Base-by-base conservation (phyloP, 2,888 invertebrate genomes). In the Coelogynopora nodosa region DNA sequence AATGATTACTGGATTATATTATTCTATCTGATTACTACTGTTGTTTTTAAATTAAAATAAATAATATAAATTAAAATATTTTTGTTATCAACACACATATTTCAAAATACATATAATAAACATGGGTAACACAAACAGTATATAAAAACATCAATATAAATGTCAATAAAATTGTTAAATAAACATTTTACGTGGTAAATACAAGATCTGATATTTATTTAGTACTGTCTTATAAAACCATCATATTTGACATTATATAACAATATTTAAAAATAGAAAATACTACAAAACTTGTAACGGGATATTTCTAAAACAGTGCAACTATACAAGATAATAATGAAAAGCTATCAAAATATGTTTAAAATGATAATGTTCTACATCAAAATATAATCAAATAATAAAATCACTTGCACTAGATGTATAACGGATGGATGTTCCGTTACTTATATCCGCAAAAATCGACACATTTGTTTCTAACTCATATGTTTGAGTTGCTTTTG, bases 221-320 rank as follows among this genome's bases (percentile, higher is more conserved):
- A 74, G 2, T 74, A 74, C 74, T 74, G 27, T 74, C 74, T 74
- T 74, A 74, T 74, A 74, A 74, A 74, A 74, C 23, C 74, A 23
- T 13, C 10, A 74, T 13, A 74, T 13, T 13, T 13, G 23, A 74
- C 2, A 2, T 23, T 26, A 13, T 23, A 23, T 13, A 74, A 74
- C 74, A 74, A 74, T 74, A 74, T 74, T 74, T 74, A 13, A 74
- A 74, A 74, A 23, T 74, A 74, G 74, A 74, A 74, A 74, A 74
- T 74, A 74, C 74, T 74, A 74, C 23, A 74, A 74, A 74, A 74
- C 74, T 74, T 74, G 74, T 74, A 74, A 74, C 74, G 74, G 74
- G 74, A 74, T 74, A 13, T 74, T 74, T 74, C 27, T 74, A 74
- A 74, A 74, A 74, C 74, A 74, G 74, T 74, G 23, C 27, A 74